Evolutionary conservation across 2,113 vertebrate genomes (phyloP).

Genomic region (Sceloporus tristichus): DNA sequence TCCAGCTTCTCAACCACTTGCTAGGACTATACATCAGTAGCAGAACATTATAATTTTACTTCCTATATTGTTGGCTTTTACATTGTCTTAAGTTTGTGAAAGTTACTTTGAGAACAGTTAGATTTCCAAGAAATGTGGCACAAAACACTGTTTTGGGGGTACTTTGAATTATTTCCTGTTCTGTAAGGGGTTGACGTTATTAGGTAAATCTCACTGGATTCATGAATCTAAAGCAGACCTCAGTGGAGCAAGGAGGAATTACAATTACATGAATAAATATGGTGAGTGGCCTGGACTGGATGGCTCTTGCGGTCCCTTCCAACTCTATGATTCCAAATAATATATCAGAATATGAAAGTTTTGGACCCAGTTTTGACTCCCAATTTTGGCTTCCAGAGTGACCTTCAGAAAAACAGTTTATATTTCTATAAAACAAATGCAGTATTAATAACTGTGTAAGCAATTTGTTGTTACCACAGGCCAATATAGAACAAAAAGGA

Average conservation of each 20-base stretch:
- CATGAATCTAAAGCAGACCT: neutral
- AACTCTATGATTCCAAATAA: too few species aligned
- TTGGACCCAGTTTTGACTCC: constrained; percentile 15
- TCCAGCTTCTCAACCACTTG: too few species aligned
- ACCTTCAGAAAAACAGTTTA: constrained; percentile 7
- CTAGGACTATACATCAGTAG: too few species aligned
- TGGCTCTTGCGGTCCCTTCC: too few species aligned
- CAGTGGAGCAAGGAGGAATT: neutral
- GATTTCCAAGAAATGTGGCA: neutral
- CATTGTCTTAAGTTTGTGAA: neutral
- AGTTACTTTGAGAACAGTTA: neutral
- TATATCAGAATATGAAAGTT: constrained; percentile 1
- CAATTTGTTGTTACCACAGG: neutral
- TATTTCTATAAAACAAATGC: constrained; percentile 24
- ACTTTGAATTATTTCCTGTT: neutral
- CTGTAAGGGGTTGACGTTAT: neutral
- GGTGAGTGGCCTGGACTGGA: neutral
- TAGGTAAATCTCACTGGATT: neutral
- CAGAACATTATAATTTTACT: too few species aligned
- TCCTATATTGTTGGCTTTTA: too few species aligned
- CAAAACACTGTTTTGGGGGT: neutral
- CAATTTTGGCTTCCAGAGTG: constrained; percentile 10
- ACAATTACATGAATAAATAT: constrained; percentile 34
- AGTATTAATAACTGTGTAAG: constrained; percentile 26
- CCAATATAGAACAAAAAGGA: constrained; percentile 24